A percentile compares a stretch with the other conserved stretches of the same genome.
Conservation (phyloP, 2,113 vertebrate species). For the Pogonocichla stellata region DNA sequence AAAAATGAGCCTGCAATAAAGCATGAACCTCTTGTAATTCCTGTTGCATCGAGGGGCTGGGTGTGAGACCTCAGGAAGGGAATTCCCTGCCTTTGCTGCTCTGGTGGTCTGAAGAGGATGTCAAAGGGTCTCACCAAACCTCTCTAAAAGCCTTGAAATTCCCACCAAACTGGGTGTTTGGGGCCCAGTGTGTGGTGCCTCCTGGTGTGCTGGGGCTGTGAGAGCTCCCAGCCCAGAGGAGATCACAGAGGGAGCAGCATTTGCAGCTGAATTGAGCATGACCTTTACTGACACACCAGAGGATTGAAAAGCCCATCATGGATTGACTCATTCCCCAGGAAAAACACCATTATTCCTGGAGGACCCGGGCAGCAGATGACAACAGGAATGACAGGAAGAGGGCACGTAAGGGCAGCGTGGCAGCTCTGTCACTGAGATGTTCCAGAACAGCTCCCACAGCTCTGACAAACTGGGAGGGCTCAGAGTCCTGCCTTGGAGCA, state of each 20-base stretch:
- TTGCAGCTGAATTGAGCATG: neutral
- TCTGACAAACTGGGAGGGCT: neutral
- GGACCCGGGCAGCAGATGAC: neutral
- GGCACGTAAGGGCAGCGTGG: neutral
- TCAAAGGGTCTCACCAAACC: neutral
- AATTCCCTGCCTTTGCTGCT: neutral
- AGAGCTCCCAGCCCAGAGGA: neutral
- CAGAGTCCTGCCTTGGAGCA: neutral
- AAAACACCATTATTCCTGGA: neutral
- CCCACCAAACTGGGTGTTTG: neutral
- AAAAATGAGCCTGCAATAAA: neutral
- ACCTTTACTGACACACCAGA: neutral
- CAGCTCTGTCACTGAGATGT: neutral
- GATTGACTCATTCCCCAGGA: neutral
- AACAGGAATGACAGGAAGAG: neutral
- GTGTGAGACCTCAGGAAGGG: neutral
- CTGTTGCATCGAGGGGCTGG: neutral
- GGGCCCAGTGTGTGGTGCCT: neutral
- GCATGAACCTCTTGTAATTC: neutral
- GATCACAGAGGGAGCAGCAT: neutral
- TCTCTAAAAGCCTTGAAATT: neutral
- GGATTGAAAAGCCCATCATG: neutral
- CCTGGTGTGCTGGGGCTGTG: neutral
- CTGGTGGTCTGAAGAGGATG: neutral
- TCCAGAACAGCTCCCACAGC: neutral